Evolutionary conservation across 1,140 invertebrate genomes (phyloP).

Genomic region (Macrobrachium nipponense): DNA sequence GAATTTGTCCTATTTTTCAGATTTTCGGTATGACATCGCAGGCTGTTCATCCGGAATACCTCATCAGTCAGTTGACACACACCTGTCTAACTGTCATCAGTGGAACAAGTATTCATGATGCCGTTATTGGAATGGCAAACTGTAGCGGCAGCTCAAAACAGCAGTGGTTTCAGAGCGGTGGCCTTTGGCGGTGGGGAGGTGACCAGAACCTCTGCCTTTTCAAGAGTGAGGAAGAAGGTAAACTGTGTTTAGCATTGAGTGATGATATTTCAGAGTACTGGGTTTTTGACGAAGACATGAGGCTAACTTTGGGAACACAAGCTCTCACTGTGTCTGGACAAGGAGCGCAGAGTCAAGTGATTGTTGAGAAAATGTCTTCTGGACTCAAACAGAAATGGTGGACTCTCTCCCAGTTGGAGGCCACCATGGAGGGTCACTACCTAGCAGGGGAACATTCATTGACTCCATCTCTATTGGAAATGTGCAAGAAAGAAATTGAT

Average conservation of each 20-base stretch:
- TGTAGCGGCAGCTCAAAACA: constrained; percentile 17
- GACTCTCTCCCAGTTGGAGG: background rate
- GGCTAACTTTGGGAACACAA: background rate
- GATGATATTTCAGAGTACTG: background rate
- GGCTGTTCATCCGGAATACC: constrained; percentile 16
- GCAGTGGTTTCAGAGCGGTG: constrained; percentile 24
- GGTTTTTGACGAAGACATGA: background rate
- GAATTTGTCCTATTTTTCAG: too few species aligned
- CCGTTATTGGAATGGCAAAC: constrained; percentile 26
- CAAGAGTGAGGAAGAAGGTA: background rate
- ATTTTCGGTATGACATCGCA: too few species aligned
- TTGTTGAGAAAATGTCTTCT: background rate
- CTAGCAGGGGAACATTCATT: too few species aligned
- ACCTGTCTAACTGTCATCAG: constrained; percentile 37
- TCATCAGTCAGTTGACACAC: constrained; percentile 38
- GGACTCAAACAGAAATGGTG: background rate
- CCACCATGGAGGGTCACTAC: background rate
- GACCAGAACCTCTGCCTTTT: constrained; percentile 26
- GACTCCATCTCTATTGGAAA: too few species aligned
- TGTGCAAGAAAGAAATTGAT: too few species aligned
- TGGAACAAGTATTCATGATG: constrained; percentile 16
- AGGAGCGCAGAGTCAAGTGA: background rate
- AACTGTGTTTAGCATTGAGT: background rate
- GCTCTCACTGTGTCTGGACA: background rate
- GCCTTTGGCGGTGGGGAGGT: constrained; percentile 31